These are phyloP conservation scores for Nansenia antarctica DNA, from an alignment of 2,113 vertebrate species.

Conservation along the genomic window DNA sequence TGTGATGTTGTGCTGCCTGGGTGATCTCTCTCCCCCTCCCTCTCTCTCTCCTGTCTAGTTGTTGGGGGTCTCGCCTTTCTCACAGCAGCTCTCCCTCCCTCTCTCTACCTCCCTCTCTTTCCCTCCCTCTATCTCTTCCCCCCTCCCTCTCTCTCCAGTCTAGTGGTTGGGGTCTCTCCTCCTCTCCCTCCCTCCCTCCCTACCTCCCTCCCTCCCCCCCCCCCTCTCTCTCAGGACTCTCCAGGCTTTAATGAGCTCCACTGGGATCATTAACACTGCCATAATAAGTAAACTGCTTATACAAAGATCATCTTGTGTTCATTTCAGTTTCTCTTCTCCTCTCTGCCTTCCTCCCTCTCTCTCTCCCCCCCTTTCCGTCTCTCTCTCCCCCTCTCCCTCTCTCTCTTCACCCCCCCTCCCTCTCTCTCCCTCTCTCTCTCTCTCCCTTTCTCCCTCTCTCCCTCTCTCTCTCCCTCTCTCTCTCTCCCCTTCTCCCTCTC, in stretches of 20 bases:
- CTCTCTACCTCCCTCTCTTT: slow-evolving; percentile 6
- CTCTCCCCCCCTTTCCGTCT: background rate
- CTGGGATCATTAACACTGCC: slow-evolving; percentile 68
- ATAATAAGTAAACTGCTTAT: slow-evolving; percentile 73
- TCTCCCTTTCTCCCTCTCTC: background rate
- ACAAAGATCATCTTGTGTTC: slow-evolving; percentile 61
- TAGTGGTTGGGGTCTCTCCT: slow-evolving; percentile 11
- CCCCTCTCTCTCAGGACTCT: slow-evolving; percentile 25
- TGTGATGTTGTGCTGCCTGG: slow-evolving; percentile 22
- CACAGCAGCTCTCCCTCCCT: no score
- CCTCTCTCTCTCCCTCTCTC: background rate
- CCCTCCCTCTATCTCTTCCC: no score
- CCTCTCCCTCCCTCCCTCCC: no score
- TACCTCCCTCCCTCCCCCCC: background rate
- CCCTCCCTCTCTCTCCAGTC: background rate
- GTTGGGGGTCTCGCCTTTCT: no score
- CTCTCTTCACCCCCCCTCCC: background rate
- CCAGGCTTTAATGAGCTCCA: slow-evolving; percentile 78
- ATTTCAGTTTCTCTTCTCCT: slow-evolving; percentile 1
- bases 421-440: no score
- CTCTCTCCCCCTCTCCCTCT: background rate
- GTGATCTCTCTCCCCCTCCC: slow-evolving; percentile 17
- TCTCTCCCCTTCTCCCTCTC: background rate
- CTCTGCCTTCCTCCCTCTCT: background rate
- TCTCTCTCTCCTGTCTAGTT: background rate